Evolutionary conservation across 2,888 invertebrate genomes (phyloP), one percentile per base, ranked within the genome.

Genomic region (Drosophila anceps): DNA sequence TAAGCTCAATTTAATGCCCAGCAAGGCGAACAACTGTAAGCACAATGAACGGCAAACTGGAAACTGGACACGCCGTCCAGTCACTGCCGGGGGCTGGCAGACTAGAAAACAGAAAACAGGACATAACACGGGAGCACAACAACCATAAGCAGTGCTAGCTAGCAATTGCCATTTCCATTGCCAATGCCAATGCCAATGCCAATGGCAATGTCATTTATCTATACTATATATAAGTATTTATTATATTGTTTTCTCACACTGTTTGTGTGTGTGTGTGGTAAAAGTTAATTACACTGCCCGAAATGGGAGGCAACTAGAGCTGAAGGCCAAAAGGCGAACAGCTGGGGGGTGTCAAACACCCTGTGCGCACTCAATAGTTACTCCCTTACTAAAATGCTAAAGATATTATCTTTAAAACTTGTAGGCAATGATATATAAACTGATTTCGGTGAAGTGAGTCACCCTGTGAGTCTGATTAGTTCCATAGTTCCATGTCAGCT

Each of bases 1-100:
- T 88, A 87, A 76, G 78, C 82, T 88, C 88, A 80, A 84, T 85
- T 84, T 86, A 80, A 81, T 72, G 66, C 64, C 46, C 67, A 62
- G 50, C 62, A 44, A 57, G 44, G 69, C 62, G 51, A 43, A 43
- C 64, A 60, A 33, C 24, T 15, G 37, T 39, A 57, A 64, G 48
- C 46, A 50, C 59, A 59, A 68, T 61, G 39, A 76, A 53, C 58
- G 58, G 57, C 24, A 66, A 46, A 46, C 63, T 57, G 31, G 50
- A 54, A 76, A 62, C 61, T 68, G 65, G 64, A 41, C 51, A 43
- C 53, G 15, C 6, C 20, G 8, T 41, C 8, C n/a, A 37, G 0
- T 27, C 37, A n/a, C n/a, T 10, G 37, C 10, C 53, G 9, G 24
- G 27, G 4, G 0, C 1, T n/a, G 33, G 7, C 18, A 13, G 24